Conservation (phyloP, 2,113 vertebrate species). For the Bungarus multicinctus region DNA sequence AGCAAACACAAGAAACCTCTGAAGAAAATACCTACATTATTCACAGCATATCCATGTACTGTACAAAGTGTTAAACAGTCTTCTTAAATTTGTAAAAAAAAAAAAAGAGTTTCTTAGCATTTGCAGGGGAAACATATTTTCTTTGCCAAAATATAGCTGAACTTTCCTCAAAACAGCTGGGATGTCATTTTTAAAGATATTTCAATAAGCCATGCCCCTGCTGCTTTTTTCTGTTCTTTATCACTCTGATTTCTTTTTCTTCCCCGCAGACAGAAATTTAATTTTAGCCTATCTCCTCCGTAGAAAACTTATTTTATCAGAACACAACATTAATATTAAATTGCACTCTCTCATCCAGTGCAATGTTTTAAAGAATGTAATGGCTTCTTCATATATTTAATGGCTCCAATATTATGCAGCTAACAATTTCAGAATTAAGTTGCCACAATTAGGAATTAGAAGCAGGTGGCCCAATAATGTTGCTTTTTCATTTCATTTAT, state of each 20-base stretch:
- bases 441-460: conserved; percentile 81
- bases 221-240: conserved; percentile 22
- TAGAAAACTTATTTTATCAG: conserved; percentile 55
- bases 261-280: conserved; percentile 43
- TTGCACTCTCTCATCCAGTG: conserved; percentile 50
- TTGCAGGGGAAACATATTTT: conserved; percentile 28
- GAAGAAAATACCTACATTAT: background rate
- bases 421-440: conserved; percentile 81
- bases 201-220: conserved; percentile 1
- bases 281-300: conserved; percentile 49
- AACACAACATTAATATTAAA: conserved; percentile 60
- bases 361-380: conserved; percentile 66
- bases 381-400: conserved; percentile 65
- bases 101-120: conserved; percentile 23
- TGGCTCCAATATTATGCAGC: conserved; percentile 71
- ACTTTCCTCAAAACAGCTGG: background rate
- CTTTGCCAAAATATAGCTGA: background rate
- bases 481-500: conserved; percentile 75
- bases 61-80: background rate
- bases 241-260: conserved; percentile 17
- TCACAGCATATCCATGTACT: background rate
- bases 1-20: background rate
- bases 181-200: conserved; percentile 6
- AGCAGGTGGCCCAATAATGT: conserved; percentile 82
- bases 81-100: background rate